Base-by-base conservation (phyloP, 2,888 invertebrate genomes). In the Callyntrura guangdongensis region DNA sequence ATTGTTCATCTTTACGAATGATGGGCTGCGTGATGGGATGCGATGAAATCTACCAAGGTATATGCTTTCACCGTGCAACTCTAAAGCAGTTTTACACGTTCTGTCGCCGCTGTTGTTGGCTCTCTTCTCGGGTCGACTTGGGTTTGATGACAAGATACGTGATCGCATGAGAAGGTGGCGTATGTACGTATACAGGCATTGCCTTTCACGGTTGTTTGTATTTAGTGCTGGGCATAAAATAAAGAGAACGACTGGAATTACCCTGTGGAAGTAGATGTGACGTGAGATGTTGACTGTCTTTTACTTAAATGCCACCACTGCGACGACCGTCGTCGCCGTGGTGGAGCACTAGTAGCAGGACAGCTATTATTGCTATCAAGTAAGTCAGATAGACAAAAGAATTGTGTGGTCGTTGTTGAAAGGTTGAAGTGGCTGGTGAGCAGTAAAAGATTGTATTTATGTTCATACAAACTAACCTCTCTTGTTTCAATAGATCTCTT, bases 1-100 rank as follows among this genome's bases (percentile, higher is more conserved):
- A 84, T 84, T 69, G 67, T 84, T 84, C 84, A 84, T 84, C 84
- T 53, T 69, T 69, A n/a, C 69, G 25, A 49, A 84, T 53, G 69
- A 69, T 53, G 67, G 84, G 69, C 27, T 69, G 67, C 84, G 67
- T 69, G 84, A 82, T 56, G 25, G 11, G 79, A 59, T 56, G 36
- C 59, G 79, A 79, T 79, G 79, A 79, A 79, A 79, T 59, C 56
- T 17, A 79, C 79, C 8, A 49, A 47, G 72, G 72, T 74, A 74
- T 49, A 5, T 61, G 11, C 53, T 53, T 53, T 69, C 69, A 5
- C 69, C 47, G 47, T 74, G 47, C 72, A 74, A 47, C 17, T 27
- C 8, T 11, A 25, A 14, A 27, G 79, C 56, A 53, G 22, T 77
- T 12, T 20, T 64, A 20, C 25, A 17, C 17, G 59, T 67, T 67